These are phyloP conservation scores for Crotophaga sulcirostris DNA, from an alignment of 2,113 vertebrate species.

Conservation along the genomic window DNA sequence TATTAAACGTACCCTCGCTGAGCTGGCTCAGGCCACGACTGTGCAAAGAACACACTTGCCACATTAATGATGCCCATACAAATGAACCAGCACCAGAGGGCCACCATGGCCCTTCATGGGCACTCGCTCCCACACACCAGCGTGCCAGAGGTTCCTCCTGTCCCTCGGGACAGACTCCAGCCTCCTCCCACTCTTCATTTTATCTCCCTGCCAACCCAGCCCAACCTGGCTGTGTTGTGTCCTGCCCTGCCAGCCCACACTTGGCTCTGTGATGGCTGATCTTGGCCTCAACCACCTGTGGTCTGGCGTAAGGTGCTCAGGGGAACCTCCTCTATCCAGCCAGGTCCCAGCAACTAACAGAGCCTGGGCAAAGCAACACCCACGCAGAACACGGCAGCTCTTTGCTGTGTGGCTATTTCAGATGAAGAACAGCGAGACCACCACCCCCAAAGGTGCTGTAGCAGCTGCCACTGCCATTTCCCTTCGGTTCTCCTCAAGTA, in stretches of 20 bases:
- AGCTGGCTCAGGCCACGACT: fast-evolving
- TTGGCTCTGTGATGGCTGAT: not conserved
- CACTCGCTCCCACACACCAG: not conserved
- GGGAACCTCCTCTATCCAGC: fast-evolving
- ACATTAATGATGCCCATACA: fast-evolving
- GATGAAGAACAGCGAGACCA: not conserved
- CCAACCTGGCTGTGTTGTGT: not conserved
- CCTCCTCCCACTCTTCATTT: not conserved
- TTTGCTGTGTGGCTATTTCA: not conserved
- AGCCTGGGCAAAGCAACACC: fast-evolving
- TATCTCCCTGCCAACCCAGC: not conserved
- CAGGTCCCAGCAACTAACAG: fast-evolving
- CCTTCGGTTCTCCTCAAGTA: fast-evolving
- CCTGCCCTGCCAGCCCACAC: too few species aligned
- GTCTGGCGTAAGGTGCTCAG: fast-evolving
- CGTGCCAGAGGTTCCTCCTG: not conserved
- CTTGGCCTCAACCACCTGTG: fast-evolving
- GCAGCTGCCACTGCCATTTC: not conserved
- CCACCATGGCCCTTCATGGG: not conserved
- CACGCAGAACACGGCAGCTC: not conserved
- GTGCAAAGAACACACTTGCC: not conserved
- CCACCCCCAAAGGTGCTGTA: fast-evolving
- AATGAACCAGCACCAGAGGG: not conserved
- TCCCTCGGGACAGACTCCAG: not conserved
- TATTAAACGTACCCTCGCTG: fast-evolving